A percentile compares a stretch with the other conserved stretches of the same genome.
Conservation (phyloP, 2,797 vertebrate genomes). For the Tympanoctomys barrerae region DNA sequence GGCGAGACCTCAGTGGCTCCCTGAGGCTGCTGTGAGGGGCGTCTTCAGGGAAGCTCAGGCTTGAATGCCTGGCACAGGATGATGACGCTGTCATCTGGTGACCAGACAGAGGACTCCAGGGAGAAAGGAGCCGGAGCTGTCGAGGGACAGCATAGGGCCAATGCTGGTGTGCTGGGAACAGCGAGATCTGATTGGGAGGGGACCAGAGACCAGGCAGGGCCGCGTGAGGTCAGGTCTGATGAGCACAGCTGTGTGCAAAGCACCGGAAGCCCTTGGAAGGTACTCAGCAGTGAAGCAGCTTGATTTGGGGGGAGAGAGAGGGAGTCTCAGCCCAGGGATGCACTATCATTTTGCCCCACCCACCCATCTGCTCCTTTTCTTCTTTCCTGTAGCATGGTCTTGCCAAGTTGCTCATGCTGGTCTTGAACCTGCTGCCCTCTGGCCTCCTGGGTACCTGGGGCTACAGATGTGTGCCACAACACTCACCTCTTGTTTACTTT, state of each 20-base stretch:
- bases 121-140: not conserved
- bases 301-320: not conserved
- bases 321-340: not conserved
- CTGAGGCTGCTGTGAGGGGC: not conserved
- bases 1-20: not conserved
- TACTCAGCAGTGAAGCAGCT: not conserved
- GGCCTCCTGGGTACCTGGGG: not conserved
- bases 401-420: not conserved
- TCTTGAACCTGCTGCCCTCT: not conserved
- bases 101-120: not conserved
- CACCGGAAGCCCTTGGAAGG: not conserved
- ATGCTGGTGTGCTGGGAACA: not conserved
- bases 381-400: not conserved
- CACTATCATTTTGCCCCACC: not conserved
- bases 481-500: not conserved
- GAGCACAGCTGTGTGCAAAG: not conserved
- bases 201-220: not conserved
- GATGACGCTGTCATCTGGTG: not conserved
- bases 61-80: conserved; percentile 44
- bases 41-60: conserved; percentile 50
- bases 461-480: not conserved
- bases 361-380: not conserved
- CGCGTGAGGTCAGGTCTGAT: not conserved
- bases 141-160: not conserved
- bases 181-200: not conserved